Percentiles rank a stretch among this genome's conserved stretches.
phyloP scores from a whole-genome alignment of 2,888 invertebrate species.

The Amblyjoppa fuscipennis region DNA sequence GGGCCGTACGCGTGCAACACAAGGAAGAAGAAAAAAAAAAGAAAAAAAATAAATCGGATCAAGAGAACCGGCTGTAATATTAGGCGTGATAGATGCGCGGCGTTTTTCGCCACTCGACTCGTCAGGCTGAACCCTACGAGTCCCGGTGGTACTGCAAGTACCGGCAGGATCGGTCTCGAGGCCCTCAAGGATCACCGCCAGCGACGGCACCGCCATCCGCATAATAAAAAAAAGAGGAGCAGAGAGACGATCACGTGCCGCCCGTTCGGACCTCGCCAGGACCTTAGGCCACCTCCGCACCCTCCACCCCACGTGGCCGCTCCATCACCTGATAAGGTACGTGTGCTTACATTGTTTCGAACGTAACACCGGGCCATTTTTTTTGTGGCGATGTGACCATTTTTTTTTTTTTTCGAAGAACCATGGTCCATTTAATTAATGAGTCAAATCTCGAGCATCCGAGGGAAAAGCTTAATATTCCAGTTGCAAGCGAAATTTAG shows the following conservation, averaged over 20 bases:
- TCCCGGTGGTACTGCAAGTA: slow-evolving; percentile 73
- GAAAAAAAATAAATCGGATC: slow-evolving; percentile 5
- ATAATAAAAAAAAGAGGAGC: slow-evolving; percentile 54
- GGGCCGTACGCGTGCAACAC: slow-evolving; percentile 20
- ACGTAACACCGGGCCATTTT: too few relatives aligned
- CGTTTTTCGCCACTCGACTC: slow-evolving; percentile 73
- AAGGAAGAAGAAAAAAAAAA: not conserved
- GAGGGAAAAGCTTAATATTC: too few relatives aligned
- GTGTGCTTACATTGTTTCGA: not conserved
- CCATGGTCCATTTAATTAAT: too few relatives aligned
- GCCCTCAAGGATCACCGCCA: slow-evolving; percentile 53
- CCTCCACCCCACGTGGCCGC: slow-evolving; percentile 84
- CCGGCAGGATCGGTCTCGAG: slow-evolving; percentile 44
- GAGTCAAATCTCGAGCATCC: too few relatives aligned
- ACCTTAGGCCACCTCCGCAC: slow-evolving; percentile 78
- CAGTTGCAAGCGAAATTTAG: too few relatives aligned
- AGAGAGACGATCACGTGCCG: slow-evolving; percentile 61
- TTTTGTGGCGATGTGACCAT: too few relatives aligned
- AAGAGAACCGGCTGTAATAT: slow-evolving; percentile 40
- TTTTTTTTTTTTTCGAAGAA: too few relatives aligned
- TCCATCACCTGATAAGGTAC: slow-evolving; percentile 83
- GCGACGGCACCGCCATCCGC: slow-evolving; percentile 30
- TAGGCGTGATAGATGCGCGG: slow-evolving; percentile 70
- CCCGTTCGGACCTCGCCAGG: slow-evolving; percentile 67
- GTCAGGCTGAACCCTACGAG: slow-evolving; percentile 78